Conservation (phyloP, 2,888 invertebrate species). For the Platerodrilus igneus region DNA sequence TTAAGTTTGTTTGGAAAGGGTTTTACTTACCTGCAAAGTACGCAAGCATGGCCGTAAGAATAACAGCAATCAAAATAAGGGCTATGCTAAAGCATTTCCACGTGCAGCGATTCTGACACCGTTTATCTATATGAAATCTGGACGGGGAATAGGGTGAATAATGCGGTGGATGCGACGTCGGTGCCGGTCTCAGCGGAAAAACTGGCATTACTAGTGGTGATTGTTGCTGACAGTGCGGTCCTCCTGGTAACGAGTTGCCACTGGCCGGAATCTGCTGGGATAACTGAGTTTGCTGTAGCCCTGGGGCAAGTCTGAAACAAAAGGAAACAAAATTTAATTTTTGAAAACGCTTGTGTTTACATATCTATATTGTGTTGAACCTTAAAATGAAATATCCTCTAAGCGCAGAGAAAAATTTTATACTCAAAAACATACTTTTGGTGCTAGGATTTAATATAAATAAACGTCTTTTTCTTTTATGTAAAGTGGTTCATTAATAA, state of each 20-base stretch:
- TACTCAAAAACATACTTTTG: too few species aligned
- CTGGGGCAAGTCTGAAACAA: slow-evolving; percentile 51
- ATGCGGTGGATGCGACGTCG: slow-evolving; percentile 65
- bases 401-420: too few species aligned
- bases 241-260: slow-evolving; percentile 60
- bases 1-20: not conserved
- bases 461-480: too few species aligned
- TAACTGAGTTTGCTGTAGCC: slow-evolving; percentile 52
- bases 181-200: slow-evolving; percentile 69
- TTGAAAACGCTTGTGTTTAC: slow-evolving; percentile 22
- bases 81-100: slow-evolving; percentile 96
- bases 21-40: slow-evolving; percentile 82
- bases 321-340: slow-evolving; percentile 23
- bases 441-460: too few species aligned
- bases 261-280: slow-evolving; percentile 56
- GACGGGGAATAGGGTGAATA: slow-evolving; percentile 89
- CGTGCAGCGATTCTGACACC: slow-evolving; percentile 89
- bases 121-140: slow-evolving; percentile 91
- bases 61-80: slow-evolving; percentile 85
- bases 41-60: slow-evolving; percentile 87
- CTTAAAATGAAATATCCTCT: too few species aligned
- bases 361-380: slow-evolving; percentile 18
- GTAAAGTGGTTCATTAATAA: not conserved
- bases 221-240: slow-evolving; percentile 62
- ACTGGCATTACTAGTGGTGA: slow-evolving; percentile 83